Conservation (phyloP, 2,888 invertebrate genomes). For the Luperina nickerlii region DNA sequence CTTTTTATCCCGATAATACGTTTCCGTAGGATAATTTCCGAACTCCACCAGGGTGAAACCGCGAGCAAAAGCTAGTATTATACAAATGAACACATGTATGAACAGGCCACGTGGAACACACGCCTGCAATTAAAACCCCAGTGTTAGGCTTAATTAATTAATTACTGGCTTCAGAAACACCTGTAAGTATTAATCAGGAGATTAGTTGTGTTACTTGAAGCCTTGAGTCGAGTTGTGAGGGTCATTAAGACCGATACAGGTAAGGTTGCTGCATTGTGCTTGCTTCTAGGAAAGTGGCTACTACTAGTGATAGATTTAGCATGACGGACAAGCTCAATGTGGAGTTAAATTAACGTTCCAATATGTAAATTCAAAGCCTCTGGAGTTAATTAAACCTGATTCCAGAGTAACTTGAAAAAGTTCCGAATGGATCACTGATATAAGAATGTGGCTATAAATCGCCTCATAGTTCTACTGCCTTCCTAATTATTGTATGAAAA, state of each 20-base stretch:
- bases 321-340: background rate
- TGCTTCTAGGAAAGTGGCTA: background rate
- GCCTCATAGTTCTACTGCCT: no score
- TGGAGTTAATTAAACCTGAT: no score
- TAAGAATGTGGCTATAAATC: background rate
- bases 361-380: no score
- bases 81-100: background rate
- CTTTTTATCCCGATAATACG: no score
- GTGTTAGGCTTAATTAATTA: constrained; percentile 29
- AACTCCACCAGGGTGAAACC: no score
- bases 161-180: background rate
- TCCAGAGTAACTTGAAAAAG: background rate
- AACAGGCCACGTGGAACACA: constrained; percentile 7
- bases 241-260: background rate
- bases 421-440: no score
- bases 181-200: background rate
- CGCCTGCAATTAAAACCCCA: constrained; percentile 5
- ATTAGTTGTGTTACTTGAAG: background rate
- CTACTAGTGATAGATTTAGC: background rate
- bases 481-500: background rate
- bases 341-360: no score
- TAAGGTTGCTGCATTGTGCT: no score
- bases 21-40: no score
- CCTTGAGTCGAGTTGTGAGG: background rate
- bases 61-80: background rate